These are phyloP conservation scores for Pandemis heparana DNA, from an alignment of 2,888 invertebrate species.

Conservation along the genomic window DNA sequence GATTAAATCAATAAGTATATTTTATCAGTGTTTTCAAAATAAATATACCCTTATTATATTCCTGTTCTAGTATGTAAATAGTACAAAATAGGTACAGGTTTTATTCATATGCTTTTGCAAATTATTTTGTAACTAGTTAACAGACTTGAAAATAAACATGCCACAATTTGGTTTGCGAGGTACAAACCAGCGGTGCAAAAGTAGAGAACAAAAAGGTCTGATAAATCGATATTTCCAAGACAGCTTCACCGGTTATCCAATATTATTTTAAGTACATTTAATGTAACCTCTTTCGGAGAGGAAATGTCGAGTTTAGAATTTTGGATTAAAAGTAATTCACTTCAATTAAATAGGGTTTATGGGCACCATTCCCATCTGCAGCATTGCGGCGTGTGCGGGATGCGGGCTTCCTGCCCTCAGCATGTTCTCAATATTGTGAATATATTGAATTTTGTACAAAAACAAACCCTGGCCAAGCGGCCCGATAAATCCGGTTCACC, in stretches of 20 bases:
- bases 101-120: no score
- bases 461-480: slow-evolving; percentile 22
- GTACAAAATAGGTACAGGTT: no score
- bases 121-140: no score
- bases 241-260: no score
- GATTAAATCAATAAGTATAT: no score
- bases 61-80: no score
- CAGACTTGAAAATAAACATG: no score
- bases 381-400: slow-evolving; percentile 39
- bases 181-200: neutral
- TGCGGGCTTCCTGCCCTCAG: slow-evolving; percentile 47
- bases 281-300: neutral
- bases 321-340: slow-evolving; percentile 16
- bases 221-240: neutral
- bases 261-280: neutral
- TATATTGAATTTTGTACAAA: slow-evolving; percentile 16
- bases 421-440: neutral
- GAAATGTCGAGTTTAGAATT: neutral
- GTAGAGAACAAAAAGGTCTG: neutral
- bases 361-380: slow-evolving; percentile 29
- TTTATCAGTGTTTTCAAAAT: no score
- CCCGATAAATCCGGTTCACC: neutral
- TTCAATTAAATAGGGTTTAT: slow-evolving; percentile 31
- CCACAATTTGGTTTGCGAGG: no score
- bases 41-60: no score